Conservation (phyloP, 2,797 vertebrate genomes). For the Gymnoscopelus braueri region DNA sequence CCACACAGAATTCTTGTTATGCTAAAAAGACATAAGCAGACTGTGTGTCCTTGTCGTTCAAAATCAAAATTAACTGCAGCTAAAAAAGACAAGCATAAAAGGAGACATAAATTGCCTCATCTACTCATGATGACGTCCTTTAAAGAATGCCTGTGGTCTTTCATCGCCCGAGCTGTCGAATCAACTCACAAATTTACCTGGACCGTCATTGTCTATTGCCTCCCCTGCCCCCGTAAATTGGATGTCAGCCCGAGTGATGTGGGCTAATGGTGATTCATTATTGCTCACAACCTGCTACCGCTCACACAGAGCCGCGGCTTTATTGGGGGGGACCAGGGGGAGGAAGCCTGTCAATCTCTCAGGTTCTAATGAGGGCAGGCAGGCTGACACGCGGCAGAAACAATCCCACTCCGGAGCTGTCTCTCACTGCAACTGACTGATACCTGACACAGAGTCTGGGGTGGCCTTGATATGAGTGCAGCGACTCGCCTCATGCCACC, state of each 20-base stretch:
- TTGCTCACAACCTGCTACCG: conserved; percentile 53
- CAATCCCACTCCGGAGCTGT: conserved; percentile 41
- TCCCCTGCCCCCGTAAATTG: conserved; percentile 56
- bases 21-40: conserved; percentile 1
- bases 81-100: conserved; percentile 23
- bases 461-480: conserved; percentile 8
- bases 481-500: background rate
- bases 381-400: conserved; percentile 60
- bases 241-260: conserved; percentile 66
- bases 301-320: conserved; percentile 35
- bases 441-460: conserved; percentile 12
- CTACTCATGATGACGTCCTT: conserved; percentile 1
- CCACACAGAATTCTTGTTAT: background rate
- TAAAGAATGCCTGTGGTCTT: conserved; percentile 1
- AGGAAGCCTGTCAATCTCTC: conserved; percentile 54
- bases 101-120: conserved; percentile 24
- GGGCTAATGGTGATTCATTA: conserved; percentile 76
- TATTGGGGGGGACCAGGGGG: conserved; percentile 21
- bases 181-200: conserved; percentile 40
- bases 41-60: conserved; percentile 18
- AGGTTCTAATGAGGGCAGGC: conserved; percentile 70
- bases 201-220: conserved; percentile 41
- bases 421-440: conserved; percentile 24
- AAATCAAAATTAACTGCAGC: conserved; percentile 18
- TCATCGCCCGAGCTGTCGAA: conserved; percentile 17